Base-by-base conservation (phyloP, 2,888 invertebrate genomes). In the Aphidoletes aphidimyza region DNA sequence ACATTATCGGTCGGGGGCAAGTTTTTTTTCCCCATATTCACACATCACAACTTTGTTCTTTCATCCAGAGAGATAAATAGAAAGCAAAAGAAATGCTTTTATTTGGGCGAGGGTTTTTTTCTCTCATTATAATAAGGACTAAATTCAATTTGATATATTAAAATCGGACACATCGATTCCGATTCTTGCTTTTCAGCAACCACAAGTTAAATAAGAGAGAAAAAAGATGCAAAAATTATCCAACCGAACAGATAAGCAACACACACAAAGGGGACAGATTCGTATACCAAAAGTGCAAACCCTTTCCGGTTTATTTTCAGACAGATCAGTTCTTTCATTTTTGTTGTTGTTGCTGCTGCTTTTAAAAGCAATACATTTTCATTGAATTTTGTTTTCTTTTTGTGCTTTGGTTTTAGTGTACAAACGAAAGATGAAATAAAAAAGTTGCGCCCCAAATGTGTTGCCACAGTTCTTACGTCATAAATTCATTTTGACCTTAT, bases 401-500 rank as follows among this genome's bases (percentile, higher is more conserved):
- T 30, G 30, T 54, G 22, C 42, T 42, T 6, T 42, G 6, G 8
- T 14, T 9, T 42, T 42, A 9, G 42, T n/a, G 14, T 42, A 9
- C 42, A 14, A 6, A 9, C 42, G 42, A 42, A 9, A n/a, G n/a
- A 39, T 47, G 47, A 6, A 11, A 47, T 47, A 2, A 26, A 30
- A 69, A 69, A n/a, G n/a, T n/a, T 42, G 69, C 30, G 14, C 34
- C 2, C 34, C n/a, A n/a, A 69, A 30, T 30, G 69, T 3, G 22
- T 69, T 69, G 26, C 26, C 30, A 9, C 69, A 11, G 30, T 69
- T 69, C 69, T 69, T 69, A 69, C 54, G 54, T 54, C 54, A 54
- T n/a, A 54, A 54, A 54, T 54, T 54, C 54, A 54, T 54, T 54
- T 54, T 54, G 54, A 69, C 69, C 69, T 69, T 69, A 69, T 69